Evolutionary conservation across 2,888 invertebrate genomes (phyloP).

Genomic region (Erebia epiphron): DNA sequence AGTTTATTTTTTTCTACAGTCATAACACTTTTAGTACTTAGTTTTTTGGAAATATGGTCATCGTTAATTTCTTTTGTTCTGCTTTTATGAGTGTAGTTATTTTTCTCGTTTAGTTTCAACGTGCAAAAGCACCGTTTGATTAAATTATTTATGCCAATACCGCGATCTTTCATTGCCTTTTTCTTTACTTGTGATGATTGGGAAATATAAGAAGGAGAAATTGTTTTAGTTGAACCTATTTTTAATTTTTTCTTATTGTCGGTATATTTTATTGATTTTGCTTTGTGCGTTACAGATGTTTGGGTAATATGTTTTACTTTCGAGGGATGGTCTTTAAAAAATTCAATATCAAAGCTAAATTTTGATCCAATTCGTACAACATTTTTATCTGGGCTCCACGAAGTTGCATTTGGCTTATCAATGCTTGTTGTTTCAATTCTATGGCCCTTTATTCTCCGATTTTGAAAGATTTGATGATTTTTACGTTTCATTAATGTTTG

Average conservation of each 20-base stretch:
- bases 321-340: conserved; percentile 30
- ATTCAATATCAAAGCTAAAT: conserved; percentile 38
- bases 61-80: neutral
- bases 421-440: neutral
- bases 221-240: neutral
- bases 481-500: conserved; percentile 5
- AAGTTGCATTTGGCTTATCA: neutral
- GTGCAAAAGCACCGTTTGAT: conserved; percentile 36
- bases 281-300: conserved; percentile 12
- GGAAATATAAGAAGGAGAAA: conserved; percentile 3
- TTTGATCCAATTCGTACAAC: conserved; percentile 31
- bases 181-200: conserved; percentile 14
- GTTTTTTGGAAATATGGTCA: neutral
- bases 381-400: conserved; percentile 9
- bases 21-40: conserved; percentile 32
- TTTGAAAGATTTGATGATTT: neutral
- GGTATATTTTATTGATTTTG: conserved; percentile 28
- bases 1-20: conserved; percentile 29
- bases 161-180: conserved; percentile 15
- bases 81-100: neutral
- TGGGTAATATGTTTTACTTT: conserved; percentile 18
- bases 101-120: conserved; percentile 12
- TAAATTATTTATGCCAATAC: conserved; percentile 23
- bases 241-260: conserved; percentile 21
- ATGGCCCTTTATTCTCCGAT: neutral